Base-by-base conservation (phyloP, 2,888 invertebrate genomes). In the Zhuqinia jingwanae region DNA sequence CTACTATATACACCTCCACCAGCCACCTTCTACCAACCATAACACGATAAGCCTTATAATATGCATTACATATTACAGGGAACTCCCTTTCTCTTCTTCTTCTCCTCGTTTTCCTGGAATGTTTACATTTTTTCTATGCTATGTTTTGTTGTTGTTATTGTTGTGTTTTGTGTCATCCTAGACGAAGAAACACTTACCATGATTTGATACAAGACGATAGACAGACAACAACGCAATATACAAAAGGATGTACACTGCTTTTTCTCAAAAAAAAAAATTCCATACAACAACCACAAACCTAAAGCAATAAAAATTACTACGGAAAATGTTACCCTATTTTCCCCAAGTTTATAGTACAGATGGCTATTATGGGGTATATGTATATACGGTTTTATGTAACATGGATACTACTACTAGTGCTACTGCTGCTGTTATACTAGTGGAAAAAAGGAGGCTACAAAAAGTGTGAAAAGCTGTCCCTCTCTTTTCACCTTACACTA, bases 81-180 rank as follows among this genome's bases (percentile, higher is more conserved):
- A n/a, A n/a, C n/a, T n/a, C n/a, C n/a, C n/a, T n/a, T n/a, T n/a
- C n/a, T n/a, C n/a, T n/a, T n/a, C n/a, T n/a, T n/a, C 60, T 20
- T 63, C 63, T 60, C 22, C n/a, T 73, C n/a, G n/a, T 27, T 42
- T 56, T 36, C 8, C 36, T n/a, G 60, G 22, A 75, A 76, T 77
- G 84, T 77, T 84, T 77, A 84, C 77, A 84, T 84, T 84, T 84
- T 84, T 22, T 17, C n/a, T n/a, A n/a, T n/a, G n/a, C n/a, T n/a
- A n/a, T 10, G 17, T 42, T 22, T n/a, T 45, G 60, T 47, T 45
- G 47, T 77, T 79, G 3, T 6, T 58, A 58, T n/a, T n/a, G n/a
- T 8, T 36, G 36, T 36, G 36, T 36, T 36, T 36, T 36, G 36
- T 36, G 36, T 36, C 50, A 13, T 50, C 36, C 45, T 15, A 30